Base-by-base conservation (phyloP, 2,797 vertebrate genomes). In the Ptychobarbus kaznakovi region DNA sequence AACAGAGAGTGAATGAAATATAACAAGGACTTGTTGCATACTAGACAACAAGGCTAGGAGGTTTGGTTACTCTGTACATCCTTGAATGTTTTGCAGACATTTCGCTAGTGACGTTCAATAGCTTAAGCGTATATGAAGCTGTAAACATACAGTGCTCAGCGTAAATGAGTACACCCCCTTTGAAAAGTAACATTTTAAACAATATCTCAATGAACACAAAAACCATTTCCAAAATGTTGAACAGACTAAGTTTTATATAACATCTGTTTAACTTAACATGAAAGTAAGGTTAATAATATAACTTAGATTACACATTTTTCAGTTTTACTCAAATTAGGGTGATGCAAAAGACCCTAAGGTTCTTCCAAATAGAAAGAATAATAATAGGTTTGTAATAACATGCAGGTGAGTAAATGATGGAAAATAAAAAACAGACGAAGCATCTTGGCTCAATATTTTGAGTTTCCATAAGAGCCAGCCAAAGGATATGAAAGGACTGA, bases 21-120 rank as follows among this genome's bases (percentile, higher is more conserved):
- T 4, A 76, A 80, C 73, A 88, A 73, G 77, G 80, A 68, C 70
- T 20, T 85, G 63, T 69, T 68, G 74, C 46, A 0, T 56, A 65
- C 15, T 44, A 68, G 53, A 75, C 70, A 58, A 51, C 7, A 68
- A 53, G 70, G 76, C 5, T 2, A 82, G 10, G 9, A 38, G 46
- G 32, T 84, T 81, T 84, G 77, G 79, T 87, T 81, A 76, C 77
- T 69, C 61, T 80, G 12, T 20, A 35, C 22, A 46, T 35, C 13
- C 51, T 38, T 2, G 1, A 76, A 76, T 9, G 28, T 80, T 80
- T 85, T 32, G 22, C 8, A 51, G 46, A 51, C 15, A 74, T 51
- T 51, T 49, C 1, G 0, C 72, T 75, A 11, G 32, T 25, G 7
- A 58, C 25, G 22, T 25, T 42, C 8, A 16, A 44, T 16, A 12